phyloP scores from a whole-genome alignment of 2,113 vertebrate species.

The Nestor notabilis region DNA sequence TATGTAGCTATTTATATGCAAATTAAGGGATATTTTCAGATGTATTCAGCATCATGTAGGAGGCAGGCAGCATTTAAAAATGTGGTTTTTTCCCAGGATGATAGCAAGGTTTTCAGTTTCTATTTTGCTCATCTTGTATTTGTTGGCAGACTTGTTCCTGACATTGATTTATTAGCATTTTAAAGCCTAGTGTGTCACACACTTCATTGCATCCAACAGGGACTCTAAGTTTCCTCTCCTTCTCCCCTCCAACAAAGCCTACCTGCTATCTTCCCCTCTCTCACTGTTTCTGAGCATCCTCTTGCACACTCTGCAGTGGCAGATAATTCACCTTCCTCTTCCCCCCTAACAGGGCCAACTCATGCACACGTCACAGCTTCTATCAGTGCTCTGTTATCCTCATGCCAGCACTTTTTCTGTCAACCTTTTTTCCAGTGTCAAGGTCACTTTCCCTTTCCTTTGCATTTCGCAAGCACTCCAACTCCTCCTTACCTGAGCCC shows the following conservation, averaged over 20 bases:
- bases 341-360: rapidly evolving
- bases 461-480: background rate
- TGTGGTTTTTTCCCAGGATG: background rate
- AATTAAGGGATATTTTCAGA: slow-evolving; percentile 68
- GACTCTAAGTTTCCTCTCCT: background rate
- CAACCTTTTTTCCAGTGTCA: background rate
- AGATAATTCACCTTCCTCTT: background rate
- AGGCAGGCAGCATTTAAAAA: slow-evolving; percentile 64
- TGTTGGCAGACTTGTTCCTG: slow-evolving; percentile 35
- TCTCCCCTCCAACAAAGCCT: background rate
- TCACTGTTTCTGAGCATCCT: background rate
- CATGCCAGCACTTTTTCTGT: background rate
- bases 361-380: background rate
- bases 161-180: slow-evolving; percentile 12
- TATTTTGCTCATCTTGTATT: slow-evolving; percentile 30
- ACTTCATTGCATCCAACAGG: background rate
- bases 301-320: background rate
- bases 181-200: background rate
- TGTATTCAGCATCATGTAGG: slow-evolving; percentile 41
- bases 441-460: background rate
- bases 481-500: background rate
- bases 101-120: slow-evolving; percentile 19
- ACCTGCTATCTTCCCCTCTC: background rate
- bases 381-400: background rate
- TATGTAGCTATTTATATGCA: slow-evolving; percentile 70